Percentiles rank a stretch among this genome's conserved stretches.
phyloP scores from a whole-genome alignment of 2,797 vertebrate genomes.

The Danio tinwini region DNA sequence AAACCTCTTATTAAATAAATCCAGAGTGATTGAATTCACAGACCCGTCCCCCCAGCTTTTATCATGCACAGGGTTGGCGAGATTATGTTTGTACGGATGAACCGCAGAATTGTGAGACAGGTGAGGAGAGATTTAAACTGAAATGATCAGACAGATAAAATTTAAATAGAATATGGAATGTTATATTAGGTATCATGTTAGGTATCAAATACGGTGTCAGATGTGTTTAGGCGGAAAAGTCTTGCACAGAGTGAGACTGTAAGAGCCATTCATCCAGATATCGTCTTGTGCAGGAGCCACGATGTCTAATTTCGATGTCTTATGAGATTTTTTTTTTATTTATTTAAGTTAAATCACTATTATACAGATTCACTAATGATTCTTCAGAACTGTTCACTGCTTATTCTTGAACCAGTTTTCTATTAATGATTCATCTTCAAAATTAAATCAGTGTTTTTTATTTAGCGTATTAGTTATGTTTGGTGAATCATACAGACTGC shows the following conservation, averaged over 20 bases:
- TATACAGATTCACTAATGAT: neutral
- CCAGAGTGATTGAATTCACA: conserved; percentile 34
- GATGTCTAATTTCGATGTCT: neutral
- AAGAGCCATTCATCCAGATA: neutral
- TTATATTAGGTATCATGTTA: conserved; percentile 13
- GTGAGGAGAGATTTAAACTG: neutral
- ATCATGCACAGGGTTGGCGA: neutral
- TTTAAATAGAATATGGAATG: neutral
- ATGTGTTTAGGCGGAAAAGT: neutral
- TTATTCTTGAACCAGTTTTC: neutral
- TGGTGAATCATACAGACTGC: conserved; percentile 3
- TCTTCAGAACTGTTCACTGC: neutral
- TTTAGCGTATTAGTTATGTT: neutral
- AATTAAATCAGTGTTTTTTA: neutral
- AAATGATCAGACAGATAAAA: neutral
- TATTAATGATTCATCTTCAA: neutral
- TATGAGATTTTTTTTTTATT: too few species aligned
- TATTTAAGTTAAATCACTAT: too few species aligned
- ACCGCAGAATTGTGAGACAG: neutral
- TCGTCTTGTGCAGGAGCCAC: neutral
- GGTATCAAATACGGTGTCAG: neutral
- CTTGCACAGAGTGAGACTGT: neutral
- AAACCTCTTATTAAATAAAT: conserved; percentile 55
- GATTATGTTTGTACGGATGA: conserved; percentile 19
- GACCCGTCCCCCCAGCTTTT: conserved; percentile 13